These are phyloP conservation scores for Elephas maximus DNA, from an alignment of 2,113 vertebrate species.

Conservation along the genomic window DNA sequence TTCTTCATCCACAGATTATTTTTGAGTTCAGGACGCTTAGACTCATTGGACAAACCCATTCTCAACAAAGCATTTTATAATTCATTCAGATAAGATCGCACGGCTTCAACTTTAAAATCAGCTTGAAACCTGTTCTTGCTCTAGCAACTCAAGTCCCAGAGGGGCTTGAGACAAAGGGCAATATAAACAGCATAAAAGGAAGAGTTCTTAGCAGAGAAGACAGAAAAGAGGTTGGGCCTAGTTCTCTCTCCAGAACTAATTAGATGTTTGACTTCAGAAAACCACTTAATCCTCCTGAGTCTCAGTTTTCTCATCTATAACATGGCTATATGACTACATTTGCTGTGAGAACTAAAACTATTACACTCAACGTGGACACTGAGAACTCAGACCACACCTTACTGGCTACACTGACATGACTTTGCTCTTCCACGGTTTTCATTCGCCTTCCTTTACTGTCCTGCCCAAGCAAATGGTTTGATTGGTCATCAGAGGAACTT, in stretches of 20 bases:
- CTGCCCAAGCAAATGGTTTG: neutral
- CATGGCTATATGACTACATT: neutral
- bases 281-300: neutral
- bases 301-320: slow-evolving; percentile 56
- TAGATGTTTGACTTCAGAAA: neutral
- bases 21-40: slow-evolving; percentile 21
- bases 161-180: slow-evolving; percentile 33
- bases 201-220: neutral
- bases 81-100: slow-evolving; percentile 29
- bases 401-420: neutral
- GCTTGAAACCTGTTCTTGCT: slow-evolving; percentile 58
- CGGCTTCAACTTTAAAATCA: slow-evolving; percentile 50
- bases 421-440: neutral
- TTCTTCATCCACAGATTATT: slow-evolving; percentile 51
- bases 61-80: slow-evolving; percentile 56
- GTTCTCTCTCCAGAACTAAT: neutral
- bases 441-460: neutral
- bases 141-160: slow-evolving; percentile 25
- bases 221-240: neutral
- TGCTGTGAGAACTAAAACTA: slow-evolving; percentile 31
- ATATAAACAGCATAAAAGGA: slow-evolving; percentile 1
- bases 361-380: neutral
- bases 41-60: neutral
- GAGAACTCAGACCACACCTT: neutral
- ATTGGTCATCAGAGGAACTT: neutral